Base-by-base conservation (phyloP, 2,888 invertebrate genomes). In the Hirtodrosophila histrioides region DNA sequence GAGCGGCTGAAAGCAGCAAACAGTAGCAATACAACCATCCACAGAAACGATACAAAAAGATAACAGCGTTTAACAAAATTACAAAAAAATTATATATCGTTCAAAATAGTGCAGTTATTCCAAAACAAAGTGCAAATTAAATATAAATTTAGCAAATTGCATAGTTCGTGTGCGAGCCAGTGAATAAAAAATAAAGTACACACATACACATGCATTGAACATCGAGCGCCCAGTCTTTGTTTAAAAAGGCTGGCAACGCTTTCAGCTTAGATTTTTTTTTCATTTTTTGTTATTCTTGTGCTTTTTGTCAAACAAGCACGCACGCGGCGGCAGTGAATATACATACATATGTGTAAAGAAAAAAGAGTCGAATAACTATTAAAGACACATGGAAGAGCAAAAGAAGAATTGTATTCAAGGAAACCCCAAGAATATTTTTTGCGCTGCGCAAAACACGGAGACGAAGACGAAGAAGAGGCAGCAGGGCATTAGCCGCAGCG, bases 1-100 rank as follows among this genome's bases (percentile, higher is more conserved):
- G 41, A 58, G 57, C 56, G 54, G 48, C 36, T 7, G 72, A 54
- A 58, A 61, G 46, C 75, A 61, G 61, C 44, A 58, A 63, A 64
- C 73, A 75, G 78, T 76, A 76, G 57, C 64, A 58, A 67, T 54
- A 72, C 68, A 63, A 61, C 60, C 67, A 68, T 64, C 73, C 64
- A 54, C 73, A 60, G 62, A 40, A 62, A 17, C 64, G 57, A 58
- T 60, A 68, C 50, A 70, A 53, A 64, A 64, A 53, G 40, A 39
- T 9, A 60, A 55, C 62, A 45, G 39, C 46, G 58, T 67, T 35
- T 24, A 53, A 40, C 27, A 8, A 33, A 55, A 31, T 31, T 8
- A 31, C 7, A 31, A 31, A 46, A 35, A 39, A 53, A 40, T 50
- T 43, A 24, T 62, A 65, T 63, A 63, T 53, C 49, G 56, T 56